A percentile compares a stretch with the other conserved stretches of the same genome.
Evolutionary conservation across 1,140 invertebrate genomes (phyloP).

Genomic region (Drosophila prosaltans): DNA sequence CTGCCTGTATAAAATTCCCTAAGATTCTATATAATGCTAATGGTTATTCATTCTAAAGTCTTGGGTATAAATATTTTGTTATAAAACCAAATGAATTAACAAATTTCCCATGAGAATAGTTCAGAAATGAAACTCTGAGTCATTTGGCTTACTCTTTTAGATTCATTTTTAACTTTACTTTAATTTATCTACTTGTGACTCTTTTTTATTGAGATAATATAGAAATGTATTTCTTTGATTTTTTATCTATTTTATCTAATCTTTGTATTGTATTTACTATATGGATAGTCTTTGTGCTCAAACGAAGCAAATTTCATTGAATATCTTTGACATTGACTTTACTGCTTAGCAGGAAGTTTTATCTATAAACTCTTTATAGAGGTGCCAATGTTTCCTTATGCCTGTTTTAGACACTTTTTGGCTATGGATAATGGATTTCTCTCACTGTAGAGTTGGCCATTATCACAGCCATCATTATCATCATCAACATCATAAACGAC

Average conservation of each 20-base stretch:
- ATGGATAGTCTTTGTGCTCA: neutral
- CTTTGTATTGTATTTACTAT: neutral
- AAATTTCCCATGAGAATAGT: too few relatives aligned
- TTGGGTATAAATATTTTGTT: too few relatives aligned
- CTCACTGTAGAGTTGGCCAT: conserved; percentile 5
- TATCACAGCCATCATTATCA: conserved; percentile 25
- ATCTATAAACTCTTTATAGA: too few relatives aligned
- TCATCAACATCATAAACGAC: conserved; percentile 10
- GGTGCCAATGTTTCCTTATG: too few relatives aligned
- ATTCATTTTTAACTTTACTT: neutral
- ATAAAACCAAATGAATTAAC: too few relatives aligned
- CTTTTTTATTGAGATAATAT: neutral
- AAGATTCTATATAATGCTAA: too few relatives aligned
- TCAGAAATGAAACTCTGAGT: too few relatives aligned
- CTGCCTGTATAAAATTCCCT: too few relatives aligned
- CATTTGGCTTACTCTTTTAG: too few relatives aligned
- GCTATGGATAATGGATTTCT: neutral
- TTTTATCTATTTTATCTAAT: neutral
- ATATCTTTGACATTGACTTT: neutral
- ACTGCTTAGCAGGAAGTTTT: neutral
- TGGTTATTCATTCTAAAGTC: too few relatives aligned
- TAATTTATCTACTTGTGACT: neutral
- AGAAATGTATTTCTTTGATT: too few relatives aligned
- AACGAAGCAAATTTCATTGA: neutral
- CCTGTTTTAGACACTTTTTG: too few relatives aligned